Conservation (phyloP, 2,113 vertebrate species). For the Elachura formosa region DNA sequence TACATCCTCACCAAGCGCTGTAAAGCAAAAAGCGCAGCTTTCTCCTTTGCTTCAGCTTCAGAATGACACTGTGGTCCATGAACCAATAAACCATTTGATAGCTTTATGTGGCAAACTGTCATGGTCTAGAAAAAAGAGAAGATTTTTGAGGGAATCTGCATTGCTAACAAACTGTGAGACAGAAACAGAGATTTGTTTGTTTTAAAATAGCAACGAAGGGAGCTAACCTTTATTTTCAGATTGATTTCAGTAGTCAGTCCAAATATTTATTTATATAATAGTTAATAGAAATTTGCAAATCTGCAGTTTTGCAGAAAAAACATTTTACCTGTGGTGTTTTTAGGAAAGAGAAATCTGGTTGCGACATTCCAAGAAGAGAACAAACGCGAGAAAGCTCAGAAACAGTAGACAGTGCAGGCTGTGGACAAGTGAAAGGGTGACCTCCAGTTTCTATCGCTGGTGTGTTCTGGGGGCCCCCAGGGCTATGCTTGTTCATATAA, state of each 20-base stretch:
- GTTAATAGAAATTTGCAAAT: neutral
- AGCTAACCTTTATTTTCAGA: neutral
- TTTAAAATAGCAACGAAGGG: neutral
- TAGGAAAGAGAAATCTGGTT: conserved; percentile 88
- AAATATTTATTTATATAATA: neutral
- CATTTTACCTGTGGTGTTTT: conserved; percentile 85
- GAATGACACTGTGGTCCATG: conserved; percentile 90
- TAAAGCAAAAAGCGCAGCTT: conserved; percentile 88
- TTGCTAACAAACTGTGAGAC: neutral
- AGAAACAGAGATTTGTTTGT: neutral
- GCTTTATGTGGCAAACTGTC: conserved; percentile 88
- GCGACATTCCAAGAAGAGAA: conserved; percentile 84
- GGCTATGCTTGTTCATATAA: conserved; percentile 74
- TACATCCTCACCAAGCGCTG: conserved; percentile 84
- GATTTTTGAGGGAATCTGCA: neutral
- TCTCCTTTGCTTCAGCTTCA: conserved; percentile 92
- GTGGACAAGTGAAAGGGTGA: conserved; percentile 55
- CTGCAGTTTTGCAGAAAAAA: neutral
- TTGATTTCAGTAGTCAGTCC: neutral
- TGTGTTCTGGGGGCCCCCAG: conserved; percentile 49
- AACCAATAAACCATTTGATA: conserved; percentile 87
- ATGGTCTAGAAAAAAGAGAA: conserved; percentile 74
- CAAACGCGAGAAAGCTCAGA: conserved; percentile 86
- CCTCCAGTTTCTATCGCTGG: conserved; percentile 54
- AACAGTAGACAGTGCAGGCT: conserved; percentile 72